A percentile compares a stretch with the other conserved stretches of the same genome.
phyloP scores from a whole-genome alignment of 2,113 vertebrate genomes.

The Myrmecobius fasciatus region DNA sequence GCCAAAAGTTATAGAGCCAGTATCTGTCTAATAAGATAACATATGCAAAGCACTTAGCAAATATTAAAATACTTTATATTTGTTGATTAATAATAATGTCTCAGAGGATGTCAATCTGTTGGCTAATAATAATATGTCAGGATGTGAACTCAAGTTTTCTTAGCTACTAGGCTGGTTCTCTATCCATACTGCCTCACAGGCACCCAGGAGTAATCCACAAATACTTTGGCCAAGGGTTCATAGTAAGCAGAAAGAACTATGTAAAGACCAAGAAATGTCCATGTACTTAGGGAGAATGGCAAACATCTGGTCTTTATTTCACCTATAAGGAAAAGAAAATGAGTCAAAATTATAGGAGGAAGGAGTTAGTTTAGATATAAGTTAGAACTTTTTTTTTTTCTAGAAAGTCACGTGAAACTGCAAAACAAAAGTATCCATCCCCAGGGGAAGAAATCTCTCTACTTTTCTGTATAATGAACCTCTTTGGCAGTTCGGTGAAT shows the following conservation, averaged over 20 bases:
- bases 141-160: background rate
- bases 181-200: constrained; percentile 53
- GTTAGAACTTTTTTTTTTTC: background rate
- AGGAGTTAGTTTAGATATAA: background rate
- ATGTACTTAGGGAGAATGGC: constrained; percentile 45
- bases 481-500: background rate
- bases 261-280: background rate
- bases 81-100: background rate
- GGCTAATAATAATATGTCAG: background rate
- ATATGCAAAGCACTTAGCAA: background rate
- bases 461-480: background rate
- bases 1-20: background rate
- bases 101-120: background rate
- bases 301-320: background rate
- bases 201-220: constrained; percentile 22
- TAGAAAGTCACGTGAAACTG: background rate
- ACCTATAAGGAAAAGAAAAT: background rate
- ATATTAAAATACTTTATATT: background rate
- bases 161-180: constrained; percentile 12
- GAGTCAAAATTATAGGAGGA: background rate
- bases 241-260: constrained; percentile 13
- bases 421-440: background rate
- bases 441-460: background rate
- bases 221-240: constrained; percentile 45
- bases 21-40: background rate